Conservation (phyloP, 92 coral and sea anemone species). For the Porites lobata region DNA sequence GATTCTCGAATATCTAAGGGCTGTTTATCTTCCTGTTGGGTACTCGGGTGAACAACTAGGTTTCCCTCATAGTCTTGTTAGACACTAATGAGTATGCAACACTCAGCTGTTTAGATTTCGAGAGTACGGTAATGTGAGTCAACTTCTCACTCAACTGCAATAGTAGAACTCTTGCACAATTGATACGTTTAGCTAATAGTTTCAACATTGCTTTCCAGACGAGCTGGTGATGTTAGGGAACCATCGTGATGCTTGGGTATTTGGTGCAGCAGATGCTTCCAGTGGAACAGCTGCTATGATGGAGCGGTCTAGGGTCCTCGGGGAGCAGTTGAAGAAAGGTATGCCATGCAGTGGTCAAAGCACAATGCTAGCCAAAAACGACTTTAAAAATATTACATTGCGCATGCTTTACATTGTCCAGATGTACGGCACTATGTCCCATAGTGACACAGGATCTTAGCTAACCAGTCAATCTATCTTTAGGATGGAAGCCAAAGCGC, state of each 20-base stretch:
- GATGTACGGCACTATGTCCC: neutral
- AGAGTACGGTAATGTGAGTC: no score
- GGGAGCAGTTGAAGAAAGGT: constrained; percentile 75
- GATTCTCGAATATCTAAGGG: no score
- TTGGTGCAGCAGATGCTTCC: constrained; percentile 89
- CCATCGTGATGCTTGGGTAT: constrained; percentile 93
- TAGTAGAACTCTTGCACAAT: neutral
- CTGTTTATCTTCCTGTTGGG: no score
- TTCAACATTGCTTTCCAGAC: constrained; percentile 42
- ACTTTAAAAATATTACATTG: no score
- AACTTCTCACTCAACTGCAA: neutral
- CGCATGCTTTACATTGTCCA: neutral
- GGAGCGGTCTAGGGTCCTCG: constrained; percentile 83
- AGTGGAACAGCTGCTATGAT: constrained; percentile 94
- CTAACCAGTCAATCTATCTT: neutral
- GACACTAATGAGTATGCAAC: no score
- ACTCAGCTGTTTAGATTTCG: no score
- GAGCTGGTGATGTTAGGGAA: constrained; percentile 83
- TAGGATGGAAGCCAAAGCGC: constrained; percentile 87
- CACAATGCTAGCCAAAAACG: no score
- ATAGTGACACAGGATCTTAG: neutral
- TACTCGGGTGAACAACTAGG: no score
- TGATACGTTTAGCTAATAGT: no score
- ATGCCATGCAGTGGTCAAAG: neutral
- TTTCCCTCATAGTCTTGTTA: no score